phyloP scores from a whole-genome alignment of 2,797 vertebrate species.

The Dromococcyx pavoninus region DNA sequence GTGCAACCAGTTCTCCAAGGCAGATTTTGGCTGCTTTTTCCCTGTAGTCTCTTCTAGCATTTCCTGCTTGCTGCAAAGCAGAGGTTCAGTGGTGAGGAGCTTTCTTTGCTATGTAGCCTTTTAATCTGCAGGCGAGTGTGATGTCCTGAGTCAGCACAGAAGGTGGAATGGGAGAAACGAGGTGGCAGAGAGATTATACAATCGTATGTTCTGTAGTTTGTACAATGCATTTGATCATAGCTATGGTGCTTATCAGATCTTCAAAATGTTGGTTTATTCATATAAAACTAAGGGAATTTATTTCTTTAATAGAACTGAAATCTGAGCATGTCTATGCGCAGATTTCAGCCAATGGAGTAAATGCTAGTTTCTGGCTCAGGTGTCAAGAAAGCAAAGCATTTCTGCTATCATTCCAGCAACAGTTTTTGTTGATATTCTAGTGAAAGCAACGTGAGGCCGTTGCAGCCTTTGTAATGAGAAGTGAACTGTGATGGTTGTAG shows the following conservation, averaged over 20 bases:
- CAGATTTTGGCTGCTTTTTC: background rate
- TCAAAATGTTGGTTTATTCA: background rate
- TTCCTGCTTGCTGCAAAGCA: background rate
- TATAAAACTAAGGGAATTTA: background rate
- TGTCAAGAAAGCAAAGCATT: no score
- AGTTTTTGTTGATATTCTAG: background rate
- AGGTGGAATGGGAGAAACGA: background rate
- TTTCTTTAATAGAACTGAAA: background rate
- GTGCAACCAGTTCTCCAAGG: background rate
- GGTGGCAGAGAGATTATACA: no score
- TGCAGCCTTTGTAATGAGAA: background rate
- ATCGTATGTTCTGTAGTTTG: background rate
- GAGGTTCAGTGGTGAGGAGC: background rate
- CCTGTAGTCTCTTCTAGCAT: background rate
- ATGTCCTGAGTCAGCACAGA: background rate
- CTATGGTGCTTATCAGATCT: background rate
- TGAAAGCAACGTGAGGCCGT: background rate
- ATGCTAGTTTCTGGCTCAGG: no score
- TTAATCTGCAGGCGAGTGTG: background rate
- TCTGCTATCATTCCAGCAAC: background rate
- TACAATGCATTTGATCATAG: background rate
- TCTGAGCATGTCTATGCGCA: rapidly evolving
- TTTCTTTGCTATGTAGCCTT: background rate
- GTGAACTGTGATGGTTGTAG: background rate
- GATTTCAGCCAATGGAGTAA: background rate